A percentile compares a stretch with the other conserved stretches of the same genome.
phyloP scores from a whole-genome alignment of 2,888 invertebrate species.

The Zygogramma bicolorata region DNA sequence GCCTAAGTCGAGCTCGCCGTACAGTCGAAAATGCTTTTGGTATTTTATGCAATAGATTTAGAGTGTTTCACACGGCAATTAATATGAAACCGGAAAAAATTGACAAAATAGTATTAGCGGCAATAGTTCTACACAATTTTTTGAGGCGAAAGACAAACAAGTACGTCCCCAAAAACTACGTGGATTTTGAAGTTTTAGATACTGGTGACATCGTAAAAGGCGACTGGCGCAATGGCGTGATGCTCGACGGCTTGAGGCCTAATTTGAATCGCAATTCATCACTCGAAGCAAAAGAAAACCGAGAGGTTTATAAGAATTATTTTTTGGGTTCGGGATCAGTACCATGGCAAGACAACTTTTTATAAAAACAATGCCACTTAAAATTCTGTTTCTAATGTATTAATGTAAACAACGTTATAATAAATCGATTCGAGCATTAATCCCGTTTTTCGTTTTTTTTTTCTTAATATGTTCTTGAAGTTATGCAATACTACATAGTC shows the following conservation, averaged over 20 bases:
- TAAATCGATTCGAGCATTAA: conserved; percentile 18
- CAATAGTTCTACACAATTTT: conserved; percentile 35
- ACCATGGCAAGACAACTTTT: too few relatives aligned
- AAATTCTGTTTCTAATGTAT: conserved; percentile 13
- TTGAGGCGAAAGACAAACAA: conserved; percentile 25
- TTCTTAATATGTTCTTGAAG: conserved; percentile 14
- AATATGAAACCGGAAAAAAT: conserved; percentile 38
- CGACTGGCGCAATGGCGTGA: conserved; percentile 30
- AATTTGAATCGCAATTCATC: conserved; percentile 25
- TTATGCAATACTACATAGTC: conserved; percentile 16
- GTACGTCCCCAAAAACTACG: conserved; percentile 25
- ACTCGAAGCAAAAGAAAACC: conserved; percentile 21
- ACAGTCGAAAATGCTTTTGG: conserved; percentile 39
- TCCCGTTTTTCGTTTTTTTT: conserved; percentile 11
- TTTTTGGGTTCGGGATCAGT: conserved; percentile 21
- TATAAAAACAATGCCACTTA: background rate
- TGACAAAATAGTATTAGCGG: conserved; percentile 32
- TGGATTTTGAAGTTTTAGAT: conserved; percentile 33
- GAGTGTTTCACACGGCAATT: conserved; percentile 38
- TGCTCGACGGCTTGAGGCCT: too few relatives aligned
- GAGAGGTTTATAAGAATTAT: conserved; percentile 31
- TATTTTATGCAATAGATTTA: conserved; percentile 28
- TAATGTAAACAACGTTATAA: conserved; percentile 19
- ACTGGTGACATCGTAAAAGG: conserved; percentile 32
- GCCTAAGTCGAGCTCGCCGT: conserved; percentile 33